Evolutionary conservation across 2,797 vertebrate species (phyloP), one percentile per base, ranked within the genome.

Genomic region (Lophotriccus pileatus): DNA sequence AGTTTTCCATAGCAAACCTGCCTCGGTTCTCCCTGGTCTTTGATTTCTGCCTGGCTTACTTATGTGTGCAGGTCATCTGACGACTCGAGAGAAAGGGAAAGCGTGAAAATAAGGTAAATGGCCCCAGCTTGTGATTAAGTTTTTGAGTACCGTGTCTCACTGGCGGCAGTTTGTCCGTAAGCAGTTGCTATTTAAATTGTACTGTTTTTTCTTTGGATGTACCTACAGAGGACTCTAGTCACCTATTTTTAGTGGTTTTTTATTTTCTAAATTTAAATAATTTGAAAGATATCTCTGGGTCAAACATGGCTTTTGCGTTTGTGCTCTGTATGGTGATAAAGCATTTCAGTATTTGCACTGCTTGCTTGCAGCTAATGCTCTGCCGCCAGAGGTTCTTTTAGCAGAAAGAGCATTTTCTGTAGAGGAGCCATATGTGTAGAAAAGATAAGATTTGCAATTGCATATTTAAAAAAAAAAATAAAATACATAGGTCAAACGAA

Each of bases 401-500:
- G 85, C n/a, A 67, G 77, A 76, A 78, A 92, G 66, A 81, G 34
- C 4, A 4, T 66, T 89, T 95, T 94, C 91, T 77, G 63, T 77
- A 75, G 47, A 84, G 77, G 24, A 93, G 74, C 77, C 14, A 43
- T 92, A 91, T 96, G 91, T 82, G 52, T 82, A 46, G 80, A 53
- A 67, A 69, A 94, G 93, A 96, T 93, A 95, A 96, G 89, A 95
- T 87, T 91, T 89, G 66, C 67, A 88, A 79, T 82, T 88, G 70
- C 46, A 50, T 88, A 89, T 84, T 84, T 22, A 17, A 10, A 16
- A 28, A 50, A 6, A 12, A 34, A 36, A 58, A 10, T 27, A 46
- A 44, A 23, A 19, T 2, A 8, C 30, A 9, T 11, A 58, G 74
- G 89, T 93, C 82, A 94, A 69, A 64, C 3, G 47, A 89, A 16